Base-by-base conservation (phyloP, 2,888 invertebrate species). In the Antheraea yamamai region DNA sequence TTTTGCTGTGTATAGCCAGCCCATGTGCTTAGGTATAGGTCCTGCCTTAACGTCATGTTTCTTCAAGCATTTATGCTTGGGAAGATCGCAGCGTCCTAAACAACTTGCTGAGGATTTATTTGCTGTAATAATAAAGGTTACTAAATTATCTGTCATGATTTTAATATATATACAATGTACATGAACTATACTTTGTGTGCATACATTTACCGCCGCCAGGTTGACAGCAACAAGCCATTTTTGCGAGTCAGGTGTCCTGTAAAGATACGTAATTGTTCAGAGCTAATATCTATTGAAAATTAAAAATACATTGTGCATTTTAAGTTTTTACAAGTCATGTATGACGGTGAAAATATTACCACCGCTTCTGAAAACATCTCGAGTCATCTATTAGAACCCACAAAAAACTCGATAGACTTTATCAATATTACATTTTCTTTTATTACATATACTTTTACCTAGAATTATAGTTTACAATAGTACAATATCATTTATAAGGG, bases 1-100 rank as follows among this genome's bases (percentile, higher is more conserved):
- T 81, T 84, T 92, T 1, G 95, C 94, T 4, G 93, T 93, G 81
- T 94, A 95, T 20, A 88, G 86, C 95, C 95, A 95, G 80, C 95
- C 95, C 93, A 95, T 93, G 74, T 91, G 79, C 76, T 85, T 92
- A 7, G 95, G 95, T 30, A 95, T 88, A 0, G 92, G 92, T 7
- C 93, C 92, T 1, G 91, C 89, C 75, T 90, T 91, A 4, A 92
- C 80, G 0, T 91, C 92, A 2, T 88, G 86, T 76, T 79, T 89
- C 52, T 87, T 84, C 74, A 94, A 81, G 78, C 94, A 95, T 83
- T 85, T 87, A 83, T 95, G 94, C 77, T 91, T 94, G 10, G 93
- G 92, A 58, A 94, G 83, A 79, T 91, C 91, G 77, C 94, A 94
- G 35, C 94, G 90, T 58, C 94, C 94, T 78, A 95, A 85, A 78